Conservation (phyloP, 2,888 invertebrate genomes). For the Conomelus anceps region DNA sequence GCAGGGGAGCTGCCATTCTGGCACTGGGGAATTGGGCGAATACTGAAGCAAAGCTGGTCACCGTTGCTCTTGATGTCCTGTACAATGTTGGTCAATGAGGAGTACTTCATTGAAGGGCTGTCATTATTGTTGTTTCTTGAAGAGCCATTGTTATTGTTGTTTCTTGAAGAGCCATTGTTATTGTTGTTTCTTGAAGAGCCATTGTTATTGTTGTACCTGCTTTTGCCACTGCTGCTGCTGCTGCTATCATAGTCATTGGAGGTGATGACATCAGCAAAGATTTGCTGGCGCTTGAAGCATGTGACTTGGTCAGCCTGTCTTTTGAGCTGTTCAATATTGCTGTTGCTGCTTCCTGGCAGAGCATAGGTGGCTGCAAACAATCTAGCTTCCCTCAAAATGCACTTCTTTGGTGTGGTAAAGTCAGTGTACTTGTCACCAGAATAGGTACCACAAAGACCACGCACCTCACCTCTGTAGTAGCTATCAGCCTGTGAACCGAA, state of each 20-base stretch:
- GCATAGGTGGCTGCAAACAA: constrained; percentile 54
- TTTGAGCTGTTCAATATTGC: constrained; percentile 30
- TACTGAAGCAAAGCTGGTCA: constrained; percentile 55
- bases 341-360: constrained; percentile 38
- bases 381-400: constrained; percentile 47
- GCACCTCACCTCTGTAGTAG: constrained; percentile 49
- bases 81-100: constrained; percentile 34
- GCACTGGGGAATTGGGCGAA: constrained; percentile 51
- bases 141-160: background rate
- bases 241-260: constrained; percentile 29
- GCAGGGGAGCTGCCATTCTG: constrained; percentile 45
- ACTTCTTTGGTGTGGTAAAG: constrained; percentile 51
- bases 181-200: too few relatives aligned
- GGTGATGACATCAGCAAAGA: constrained; percentile 29
- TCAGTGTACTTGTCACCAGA: constrained; percentile 54
- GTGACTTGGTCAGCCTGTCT: constrained; percentile 39
- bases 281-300: constrained; percentile 28
- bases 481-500: constrained; percentile 37
- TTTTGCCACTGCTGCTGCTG: constrained; percentile 15
- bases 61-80: constrained; percentile 44
- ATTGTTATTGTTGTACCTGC: constrained; percentile 48
- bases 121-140: background rate
- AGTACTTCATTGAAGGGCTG: constrained; percentile 1
- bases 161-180: too few relatives aligned
- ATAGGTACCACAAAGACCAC: constrained; percentile 62